Conservation (phyloP, 2,888 invertebrate genomes). For the Pegoplata infirma region DNA sequence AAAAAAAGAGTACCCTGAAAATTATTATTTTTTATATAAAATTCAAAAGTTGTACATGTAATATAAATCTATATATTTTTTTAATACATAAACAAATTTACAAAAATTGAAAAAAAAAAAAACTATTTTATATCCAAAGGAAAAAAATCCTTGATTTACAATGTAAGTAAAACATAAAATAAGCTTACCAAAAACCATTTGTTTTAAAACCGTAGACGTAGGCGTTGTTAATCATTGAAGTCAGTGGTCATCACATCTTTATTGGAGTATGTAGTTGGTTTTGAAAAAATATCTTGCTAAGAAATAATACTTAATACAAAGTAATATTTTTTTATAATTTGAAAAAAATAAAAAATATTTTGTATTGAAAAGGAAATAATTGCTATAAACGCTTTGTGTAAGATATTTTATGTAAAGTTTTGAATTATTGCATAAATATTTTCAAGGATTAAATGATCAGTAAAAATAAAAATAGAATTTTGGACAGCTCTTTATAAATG, state of each 20-base stretch:
- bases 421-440: neutral
- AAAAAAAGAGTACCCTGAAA: neutral
- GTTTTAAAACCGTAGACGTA: neutral
- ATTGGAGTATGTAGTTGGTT: neutral
- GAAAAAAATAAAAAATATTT: too few relatives aligned
- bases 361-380: neutral
- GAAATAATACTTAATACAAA: slow-evolving; percentile 55
- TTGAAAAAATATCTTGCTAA: slow-evolving; percentile 47
- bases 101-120: too few relatives aligned
- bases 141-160: neutral
- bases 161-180: neutral
- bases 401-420: neutral
- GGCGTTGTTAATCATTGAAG: neutral
- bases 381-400: too few relatives aligned
- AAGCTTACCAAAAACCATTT: slow-evolving; percentile 39
- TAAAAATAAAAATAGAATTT: too few relatives aligned
- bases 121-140: neutral
- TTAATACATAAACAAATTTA: neutral
- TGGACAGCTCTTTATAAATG: too few relatives aligned
- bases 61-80: neutral
- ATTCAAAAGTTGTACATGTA: slow-evolving; percentile 19
- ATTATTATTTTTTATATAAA: slow-evolving; percentile 6
- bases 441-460: too few relatives aligned
- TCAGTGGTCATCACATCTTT: neutral
- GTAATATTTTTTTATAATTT: slow-evolving; percentile 40